Evolutionary conservation across 2,888 invertebrate genomes (phyloP).

Genomic region (Dioctria linearis): DNA sequence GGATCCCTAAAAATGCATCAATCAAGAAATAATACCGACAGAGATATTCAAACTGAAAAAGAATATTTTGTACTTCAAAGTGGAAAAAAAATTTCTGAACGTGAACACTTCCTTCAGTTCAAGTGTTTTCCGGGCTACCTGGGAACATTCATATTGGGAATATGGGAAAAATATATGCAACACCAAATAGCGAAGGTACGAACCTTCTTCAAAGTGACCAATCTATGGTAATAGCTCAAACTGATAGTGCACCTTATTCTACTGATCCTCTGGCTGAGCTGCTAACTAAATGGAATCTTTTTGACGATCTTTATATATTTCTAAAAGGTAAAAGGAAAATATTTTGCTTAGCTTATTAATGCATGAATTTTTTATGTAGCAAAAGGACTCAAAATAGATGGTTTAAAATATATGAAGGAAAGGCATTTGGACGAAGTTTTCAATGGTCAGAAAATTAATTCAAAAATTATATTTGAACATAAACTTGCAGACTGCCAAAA

Average conservation of each 20-base stretch:
- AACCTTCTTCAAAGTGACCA: too few species aligned
- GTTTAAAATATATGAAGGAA: conserved; percentile 7
- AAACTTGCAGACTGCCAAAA: conserved; percentile 15
- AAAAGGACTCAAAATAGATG: neutral
- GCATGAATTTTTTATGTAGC: neutral
- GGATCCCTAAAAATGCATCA: too few species aligned
- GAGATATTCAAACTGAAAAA: too few species aligned
- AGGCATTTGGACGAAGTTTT: conserved; percentile 13
- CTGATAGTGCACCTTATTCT: neutral
- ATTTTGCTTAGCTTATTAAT: neutral
- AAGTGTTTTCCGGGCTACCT: too few species aligned
- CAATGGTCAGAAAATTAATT: neutral
- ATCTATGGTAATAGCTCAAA: too few species aligned
- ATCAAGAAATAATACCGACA: too few species aligned
- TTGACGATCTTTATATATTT: neutral
- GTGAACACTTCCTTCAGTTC: too few species aligned
- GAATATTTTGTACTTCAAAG: neutral
- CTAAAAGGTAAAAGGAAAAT: neutral
- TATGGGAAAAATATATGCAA: too few species aligned
- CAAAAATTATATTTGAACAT: conserved; percentile 13
- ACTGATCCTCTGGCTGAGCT: neutral
- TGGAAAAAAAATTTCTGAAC: too few species aligned
- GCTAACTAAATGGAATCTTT: neutral
- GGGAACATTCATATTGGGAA: too few species aligned
- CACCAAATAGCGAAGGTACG: too few species aligned